Conservation (phyloP, 2,888 invertebrate species). For the Euproctis similis region DNA sequence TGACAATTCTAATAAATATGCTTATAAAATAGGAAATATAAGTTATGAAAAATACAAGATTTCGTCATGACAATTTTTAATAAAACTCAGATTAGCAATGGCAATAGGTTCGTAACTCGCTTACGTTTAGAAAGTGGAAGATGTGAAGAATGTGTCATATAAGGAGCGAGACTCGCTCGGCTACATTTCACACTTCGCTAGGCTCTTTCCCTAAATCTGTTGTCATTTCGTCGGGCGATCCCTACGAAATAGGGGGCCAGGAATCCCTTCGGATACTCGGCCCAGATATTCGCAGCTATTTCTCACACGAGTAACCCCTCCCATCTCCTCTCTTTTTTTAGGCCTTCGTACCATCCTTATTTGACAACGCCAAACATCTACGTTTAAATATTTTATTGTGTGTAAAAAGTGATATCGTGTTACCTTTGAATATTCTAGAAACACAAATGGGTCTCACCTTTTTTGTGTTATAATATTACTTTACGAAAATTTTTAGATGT, state of each 20-base stretch:
- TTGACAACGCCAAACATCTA: slow-evolving; percentile 34
- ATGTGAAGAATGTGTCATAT: slow-evolving; percentile 72
- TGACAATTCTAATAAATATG: slow-evolving; percentile 13
- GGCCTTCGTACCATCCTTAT: slow-evolving; percentile 14
- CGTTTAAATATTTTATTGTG: slow-evolving; percentile 66
- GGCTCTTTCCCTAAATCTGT: slow-evolving; percentile 72
- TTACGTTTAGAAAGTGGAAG: slow-evolving; percentile 55
- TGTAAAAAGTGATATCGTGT: slow-evolving; percentile 60
- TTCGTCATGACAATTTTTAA: slow-evolving; percentile 58
- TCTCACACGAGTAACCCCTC: slow-evolving; percentile 52
- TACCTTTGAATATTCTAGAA: slow-evolving; percentile 19
- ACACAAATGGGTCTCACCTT: not conserved
- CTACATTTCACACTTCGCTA: slow-evolving; percentile 73
- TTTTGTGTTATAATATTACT: slow-evolving; percentile 12
- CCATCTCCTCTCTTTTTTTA: slow-evolving; percentile 10
- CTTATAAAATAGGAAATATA: slow-evolving; percentile 5
- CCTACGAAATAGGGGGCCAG: slow-evolving; percentile 62
- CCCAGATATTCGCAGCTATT: slow-evolving; percentile 66
- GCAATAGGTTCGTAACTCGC: slow-evolving; percentile 55
- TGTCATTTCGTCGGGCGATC: slow-evolving; percentile 71
- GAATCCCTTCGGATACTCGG: slow-evolving; percentile 65
- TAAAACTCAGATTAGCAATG: slow-evolving; percentile 67
- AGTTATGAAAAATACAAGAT: slow-evolving; percentile 14
- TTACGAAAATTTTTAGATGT: too few relatives aligned
- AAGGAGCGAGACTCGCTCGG: slow-evolving; percentile 59